Conservation (phyloP, 2,797 vertebrate genomes). For the Aplochiton taeniatus region DNA sequence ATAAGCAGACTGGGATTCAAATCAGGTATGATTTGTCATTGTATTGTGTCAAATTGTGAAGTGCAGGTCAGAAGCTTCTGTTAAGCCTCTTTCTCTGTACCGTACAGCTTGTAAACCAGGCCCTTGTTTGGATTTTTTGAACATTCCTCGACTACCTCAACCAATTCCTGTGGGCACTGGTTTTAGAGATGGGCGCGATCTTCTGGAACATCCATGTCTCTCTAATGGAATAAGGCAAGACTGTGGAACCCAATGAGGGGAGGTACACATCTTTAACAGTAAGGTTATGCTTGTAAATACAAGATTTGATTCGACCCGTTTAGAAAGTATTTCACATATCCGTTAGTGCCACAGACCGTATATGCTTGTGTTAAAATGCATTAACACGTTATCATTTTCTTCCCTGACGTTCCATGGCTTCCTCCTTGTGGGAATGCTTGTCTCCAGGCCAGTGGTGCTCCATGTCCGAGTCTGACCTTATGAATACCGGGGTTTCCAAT, state of each 20-base stretch:
- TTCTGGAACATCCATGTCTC: conserved; percentile 5
- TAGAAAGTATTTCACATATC: too few relatives aligned
- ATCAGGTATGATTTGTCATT: conserved; percentile 48
- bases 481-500: conserved; percentile 80
- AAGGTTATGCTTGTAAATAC: background rate
- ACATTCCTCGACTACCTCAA: too few relatives aligned
- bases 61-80: background rate
- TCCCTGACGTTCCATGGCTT: background rate
- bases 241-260: conserved; percentile 12
- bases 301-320: too few relatives aligned
- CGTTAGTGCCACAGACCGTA: too few relatives aligned
- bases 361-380: too few relatives aligned
- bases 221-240: conserved; percentile 15
- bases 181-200: background rate
- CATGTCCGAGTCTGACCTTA: conserved; percentile 79
- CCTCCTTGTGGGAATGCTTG: background rate
- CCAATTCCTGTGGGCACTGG: background rate
- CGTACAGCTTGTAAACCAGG: too few relatives aligned
- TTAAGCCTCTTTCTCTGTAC: too few relatives aligned
- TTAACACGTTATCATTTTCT: too few relatives aligned
- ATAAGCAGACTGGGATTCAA: conserved; percentile 25
- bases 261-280: conserved; percentile 3
- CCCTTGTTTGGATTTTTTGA: too few relatives aligned
- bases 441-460: conserved; percentile 63
- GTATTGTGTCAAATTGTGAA: conserved; percentile 2